Base-by-base conservation (phyloP, 2,797 vertebrate species). In the Capromys pilorides region DNA sequence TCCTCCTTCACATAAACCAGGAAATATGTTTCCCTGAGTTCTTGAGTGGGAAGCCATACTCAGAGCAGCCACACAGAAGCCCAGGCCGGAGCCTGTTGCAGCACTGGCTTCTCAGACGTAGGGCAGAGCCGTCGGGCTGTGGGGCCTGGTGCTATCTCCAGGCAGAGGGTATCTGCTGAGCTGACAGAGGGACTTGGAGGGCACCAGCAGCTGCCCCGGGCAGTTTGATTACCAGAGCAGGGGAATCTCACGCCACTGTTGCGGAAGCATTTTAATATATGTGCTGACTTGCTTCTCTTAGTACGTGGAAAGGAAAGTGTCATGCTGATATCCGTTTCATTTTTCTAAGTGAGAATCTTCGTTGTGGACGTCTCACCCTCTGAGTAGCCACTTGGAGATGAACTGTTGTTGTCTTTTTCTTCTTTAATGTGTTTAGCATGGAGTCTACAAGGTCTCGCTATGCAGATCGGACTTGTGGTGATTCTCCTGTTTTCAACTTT, bases 111-210 rank as follows among this genome's bases (percentile, higher is more conserved):
- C 71, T 41, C 14, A 75, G 71, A 6, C 13, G 24, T 0, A 6
- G 57, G 33, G 16, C 3, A 0, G 36, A 41, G 54, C 57, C 26
- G 57, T 19, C 7, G 9, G 13, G 22, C 54, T 62, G 36, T 8
- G 6, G 13, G n/a, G 36, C 7, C 36, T 41, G 36, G 28, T 13
- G 0, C 24, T 26, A 0, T 8, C 26, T 13, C 24, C 39, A 26
- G 24, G 71, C 14, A 28, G 22, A 75, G 1, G 41, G 73, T 2
- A 2, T 41, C 36, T 12, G 8, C 36, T 73, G 71, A 73, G 6
- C 1, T 26, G 2, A 9, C 54, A 16, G 7, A 26, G 1, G 0
- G n/a, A 3, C 5, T 39, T 0, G 1, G 36, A 28, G 57, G 80
- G 62, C 14, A 16, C 24, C 1, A 12, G 24, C 79, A 8, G 22